Evolutionary conservation across 2,888 invertebrate species (phyloP).

Genomic region (Lordiphosa andalusiaca): DNA sequence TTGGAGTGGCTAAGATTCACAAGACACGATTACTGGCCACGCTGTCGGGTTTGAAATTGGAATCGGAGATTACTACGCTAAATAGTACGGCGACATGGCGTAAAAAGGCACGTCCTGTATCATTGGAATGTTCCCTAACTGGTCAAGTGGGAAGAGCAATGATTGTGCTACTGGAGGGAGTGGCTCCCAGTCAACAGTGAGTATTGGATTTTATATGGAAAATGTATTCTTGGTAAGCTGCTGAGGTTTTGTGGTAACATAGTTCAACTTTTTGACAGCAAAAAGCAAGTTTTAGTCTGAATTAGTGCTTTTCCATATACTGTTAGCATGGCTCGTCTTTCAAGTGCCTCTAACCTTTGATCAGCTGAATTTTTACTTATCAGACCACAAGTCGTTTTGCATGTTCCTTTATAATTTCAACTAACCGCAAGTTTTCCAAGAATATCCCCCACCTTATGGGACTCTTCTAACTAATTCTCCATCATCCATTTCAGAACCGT

Average conservation of each 20-base stretch:
- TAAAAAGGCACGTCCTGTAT: constrained; percentile 88
- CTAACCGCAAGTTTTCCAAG: neutral
- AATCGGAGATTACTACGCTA: constrained; percentile 95
- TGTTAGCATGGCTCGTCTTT: no score
- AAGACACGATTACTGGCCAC: constrained; percentile 93
- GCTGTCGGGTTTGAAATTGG: constrained; percentile 94
- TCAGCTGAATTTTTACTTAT: no score
- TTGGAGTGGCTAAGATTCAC: constrained; percentile 93
- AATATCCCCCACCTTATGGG: neutral
- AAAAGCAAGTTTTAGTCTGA: no score
- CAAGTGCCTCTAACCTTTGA: no score
- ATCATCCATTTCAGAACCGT: constrained; percentile 85
- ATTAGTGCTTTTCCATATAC: no score
- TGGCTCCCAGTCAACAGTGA: constrained; percentile 93
- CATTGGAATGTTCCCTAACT: constrained; percentile 88
- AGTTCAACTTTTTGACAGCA: no score
- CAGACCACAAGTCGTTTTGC: no score
- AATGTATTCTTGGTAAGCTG: no score
- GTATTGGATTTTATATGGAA: constrained; percentile 48
- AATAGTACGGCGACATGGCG: constrained; percentile 95
- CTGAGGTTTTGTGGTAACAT: no score
- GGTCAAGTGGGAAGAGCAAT: constrained; percentile 95
- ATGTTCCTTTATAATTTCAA: no score
- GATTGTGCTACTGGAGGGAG: constrained; percentile 95
- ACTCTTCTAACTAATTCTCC: neutral